Percentiles rank a stretch among this genome's conserved stretches.
These are phyloP conservation scores for Pocillopora meandrina DNA, from an alignment of 92 coral and sea anemone species.

Conservation along the genomic window DNA sequence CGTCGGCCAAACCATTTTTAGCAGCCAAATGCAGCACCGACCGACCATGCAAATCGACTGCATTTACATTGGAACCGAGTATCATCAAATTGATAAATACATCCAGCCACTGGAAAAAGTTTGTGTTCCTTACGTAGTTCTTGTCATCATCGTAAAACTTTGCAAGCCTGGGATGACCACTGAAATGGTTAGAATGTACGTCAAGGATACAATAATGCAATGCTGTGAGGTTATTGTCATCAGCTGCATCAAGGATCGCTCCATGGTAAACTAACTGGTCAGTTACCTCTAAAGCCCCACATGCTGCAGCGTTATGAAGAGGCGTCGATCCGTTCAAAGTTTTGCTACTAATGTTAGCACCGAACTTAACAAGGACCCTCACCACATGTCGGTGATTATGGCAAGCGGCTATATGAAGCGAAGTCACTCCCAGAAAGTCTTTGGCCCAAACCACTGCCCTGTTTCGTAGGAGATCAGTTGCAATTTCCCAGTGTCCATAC, in stretches of 20 bases:
- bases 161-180: slow-evolving; percentile 21
- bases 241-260: slow-evolving; percentile 33
- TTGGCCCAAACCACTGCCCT: slow-evolving; percentile 14
- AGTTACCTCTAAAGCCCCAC: slow-evolving; percentile 31
- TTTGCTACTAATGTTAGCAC: slow-evolving; percentile 9
- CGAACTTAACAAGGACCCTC: not conserved
- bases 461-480: slow-evolving; percentile 14
- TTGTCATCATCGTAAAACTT: not conserved
- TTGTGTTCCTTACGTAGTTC: not conserved
- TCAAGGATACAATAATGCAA: slow-evolving; percentile 55
- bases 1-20: slow-evolving; percentile 53
- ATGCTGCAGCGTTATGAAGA: slow-evolving; percentile 56
- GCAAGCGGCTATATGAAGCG: slow-evolving; percentile 64
- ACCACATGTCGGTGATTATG: slow-evolving; percentile 49
- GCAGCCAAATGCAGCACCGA: slow-evolving; percentile 69
- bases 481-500: slow-evolving; percentile 45
- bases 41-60: slow-evolving; percentile 48
- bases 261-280: slow-evolving; percentile 19
- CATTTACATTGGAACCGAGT: not conserved
- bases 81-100: not conserved
- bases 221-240: slow-evolving; percentile 34
- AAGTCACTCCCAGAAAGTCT: slow-evolving; percentile 60
- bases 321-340: slow-evolving; percentile 59
- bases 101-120: slow-evolving; percentile 26
- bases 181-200: not conserved